Evolutionary conservation across 2,888 invertebrate species (phyloP).

Genomic region (Amiota minor): DNA sequence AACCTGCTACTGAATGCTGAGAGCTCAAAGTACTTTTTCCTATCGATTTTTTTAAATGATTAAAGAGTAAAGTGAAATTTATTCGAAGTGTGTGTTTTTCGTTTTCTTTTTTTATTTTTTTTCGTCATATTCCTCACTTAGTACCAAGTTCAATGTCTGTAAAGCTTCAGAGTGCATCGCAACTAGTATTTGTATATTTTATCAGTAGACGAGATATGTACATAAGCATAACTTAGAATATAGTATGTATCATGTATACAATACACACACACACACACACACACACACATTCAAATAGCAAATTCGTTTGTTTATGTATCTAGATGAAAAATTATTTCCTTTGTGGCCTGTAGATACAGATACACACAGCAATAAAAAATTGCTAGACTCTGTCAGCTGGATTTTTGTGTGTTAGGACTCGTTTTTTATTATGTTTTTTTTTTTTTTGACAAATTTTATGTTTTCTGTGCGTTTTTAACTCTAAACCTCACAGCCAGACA

Average conservation of each 20-base stretch:
- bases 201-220: neutral
- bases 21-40: too few species aligned
- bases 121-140: slow-evolving; percentile 36
- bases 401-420: neutral
- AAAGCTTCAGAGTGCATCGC: too few species aligned
- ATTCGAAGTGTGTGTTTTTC: slow-evolving; percentile 32
- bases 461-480: slow-evolving; percentile 7
- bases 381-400: slow-evolving; percentile 37
- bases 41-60: too few species aligned
- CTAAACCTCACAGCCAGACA: slow-evolving; percentile 33
- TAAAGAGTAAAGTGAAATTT: too few species aligned
- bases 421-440: neutral
- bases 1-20: neutral
- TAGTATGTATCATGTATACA: too few species aligned
- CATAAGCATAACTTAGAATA: too few species aligned
- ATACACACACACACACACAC: slow-evolving; percentile 7
- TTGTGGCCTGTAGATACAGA: slow-evolving; percentile 17
- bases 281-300: slow-evolving; percentile 38
- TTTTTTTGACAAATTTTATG: slow-evolving; percentile 1
- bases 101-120: slow-evolving; percentile 41
- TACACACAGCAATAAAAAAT: neutral
- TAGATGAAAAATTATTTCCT: slow-evolving; percentile 22
- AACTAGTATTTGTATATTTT: slow-evolving; percentile 36
- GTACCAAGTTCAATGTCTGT: slow-evolving; percentile 39
- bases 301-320: too few species aligned